Evolutionary conservation across 2,888 invertebrate genomes (phyloP).

Genomic region (Gisinianus flammeolus): DNA sequence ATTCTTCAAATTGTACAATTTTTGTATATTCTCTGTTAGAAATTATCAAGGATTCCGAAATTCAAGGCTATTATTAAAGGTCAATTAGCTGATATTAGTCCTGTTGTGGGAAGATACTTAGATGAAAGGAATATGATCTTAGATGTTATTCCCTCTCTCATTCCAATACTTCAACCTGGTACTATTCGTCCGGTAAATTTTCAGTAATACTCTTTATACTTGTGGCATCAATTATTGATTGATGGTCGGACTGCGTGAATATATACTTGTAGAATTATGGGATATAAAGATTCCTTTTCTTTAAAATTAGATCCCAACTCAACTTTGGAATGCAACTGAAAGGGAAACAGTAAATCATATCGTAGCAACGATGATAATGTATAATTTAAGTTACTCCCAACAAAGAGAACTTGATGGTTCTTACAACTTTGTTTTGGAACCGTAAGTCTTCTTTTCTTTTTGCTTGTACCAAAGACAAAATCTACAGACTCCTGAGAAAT

Average conservation of each 20-base stretch:
- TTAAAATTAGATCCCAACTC: constrained; percentile 70
- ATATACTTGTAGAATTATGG: too few relatives aligned
- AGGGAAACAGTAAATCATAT: constrained; percentile 72
- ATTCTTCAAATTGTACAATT: constrained; percentile 30
- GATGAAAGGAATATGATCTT: constrained; percentile 65
- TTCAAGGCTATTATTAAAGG: constrained; percentile 67
- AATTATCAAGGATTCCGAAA: constrained; percentile 65
- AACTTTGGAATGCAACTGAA: constrained; percentile 77
- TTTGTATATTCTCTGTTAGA: constrained; percentile 63
- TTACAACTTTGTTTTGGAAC: constrained; percentile 76
- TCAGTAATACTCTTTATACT: too few relatives aligned
- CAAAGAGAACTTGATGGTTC: constrained; percentile 77
- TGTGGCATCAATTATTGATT: too few relatives aligned
- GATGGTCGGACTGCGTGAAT: too few relatives aligned
- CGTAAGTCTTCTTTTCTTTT: constrained; percentile 66
- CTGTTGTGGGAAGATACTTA: constrained; percentile 64
- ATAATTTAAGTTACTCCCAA: constrained; percentile 82
- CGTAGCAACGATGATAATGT: constrained; percentile 84
- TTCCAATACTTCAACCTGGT: constrained; percentile 74
- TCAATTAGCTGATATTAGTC: constrained; percentile 71
- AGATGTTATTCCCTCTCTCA: constrained; percentile 75
- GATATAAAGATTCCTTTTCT: too few relatives aligned
- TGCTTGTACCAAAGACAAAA: background rate
- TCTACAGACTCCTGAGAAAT: too few relatives aligned
- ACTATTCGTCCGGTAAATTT: constrained; percentile 71